These are phyloP conservation scores for Thunnus albacares DNA, from an alignment of 2,797 vertebrate species.

Conservation along the genomic window DNA sequence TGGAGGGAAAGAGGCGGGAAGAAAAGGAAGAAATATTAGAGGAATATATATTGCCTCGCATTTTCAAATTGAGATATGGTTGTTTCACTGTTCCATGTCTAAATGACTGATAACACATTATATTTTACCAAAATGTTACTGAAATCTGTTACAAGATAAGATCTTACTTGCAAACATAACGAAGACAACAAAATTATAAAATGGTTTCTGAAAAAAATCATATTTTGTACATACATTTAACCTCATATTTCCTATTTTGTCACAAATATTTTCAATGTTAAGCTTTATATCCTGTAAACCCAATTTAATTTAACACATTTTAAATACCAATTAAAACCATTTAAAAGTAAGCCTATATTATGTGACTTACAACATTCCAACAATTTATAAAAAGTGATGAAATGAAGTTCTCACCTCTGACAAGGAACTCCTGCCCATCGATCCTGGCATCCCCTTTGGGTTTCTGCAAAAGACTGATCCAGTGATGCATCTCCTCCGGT, in stretches of 20 bases:
- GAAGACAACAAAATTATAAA: too few species aligned
- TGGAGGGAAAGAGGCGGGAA: not conserved
- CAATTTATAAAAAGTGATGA: not conserved
- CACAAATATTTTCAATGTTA: not conserved
- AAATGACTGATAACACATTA: not conserved
- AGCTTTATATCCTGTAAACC: not conserved
- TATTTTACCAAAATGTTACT: too few species aligned
- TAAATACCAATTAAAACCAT: not conserved
- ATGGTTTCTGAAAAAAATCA: too few species aligned
- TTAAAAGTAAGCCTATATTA: not conserved
- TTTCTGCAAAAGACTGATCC: slow-evolving; percentile 91
- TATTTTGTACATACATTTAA: not conserved
- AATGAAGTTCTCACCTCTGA: slow-evolving; percentile 81
- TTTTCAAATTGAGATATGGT: too few species aligned
- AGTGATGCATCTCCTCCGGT: slow-evolving; percentile 92
- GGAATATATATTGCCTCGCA: too few species aligned
- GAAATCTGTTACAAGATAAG: not conserved
- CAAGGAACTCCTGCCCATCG: slow-evolving; percentile 90
- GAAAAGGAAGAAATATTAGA: not conserved
- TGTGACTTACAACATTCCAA: not conserved
- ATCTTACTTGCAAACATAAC: not conserved
- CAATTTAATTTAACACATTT: not conserved
- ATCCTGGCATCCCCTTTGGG: slow-evolving; percentile 89
- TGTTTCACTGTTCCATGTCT: too few species aligned
- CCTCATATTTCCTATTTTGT: not conserved